A percentile compares a stretch with the other conserved stretches of the same genome.
Evolutionary conservation across 2,113 vertebrate species (phyloP).

Genomic region (Hyperoodon ampullatus): DNA sequence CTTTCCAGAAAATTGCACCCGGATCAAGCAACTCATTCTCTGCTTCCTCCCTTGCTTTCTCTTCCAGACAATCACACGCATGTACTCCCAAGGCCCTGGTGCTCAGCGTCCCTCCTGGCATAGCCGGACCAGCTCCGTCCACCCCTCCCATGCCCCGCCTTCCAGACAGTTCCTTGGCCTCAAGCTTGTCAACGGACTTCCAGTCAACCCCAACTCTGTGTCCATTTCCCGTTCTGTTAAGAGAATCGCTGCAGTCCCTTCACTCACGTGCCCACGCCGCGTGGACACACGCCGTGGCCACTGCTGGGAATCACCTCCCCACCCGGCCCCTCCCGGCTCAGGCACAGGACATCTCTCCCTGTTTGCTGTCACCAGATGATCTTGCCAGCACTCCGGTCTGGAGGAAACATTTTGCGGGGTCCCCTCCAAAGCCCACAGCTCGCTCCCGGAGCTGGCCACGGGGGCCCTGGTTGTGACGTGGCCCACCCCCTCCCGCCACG

Average conservation of each 20-base stretch:
- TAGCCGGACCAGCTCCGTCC: not conserved
- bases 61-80: not conserved
- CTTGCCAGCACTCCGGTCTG: not conserved
- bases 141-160: not conserved
- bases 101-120: no score
- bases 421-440: accelerated
- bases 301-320: accelerated
- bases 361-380: accelerated
- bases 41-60: not conserved
- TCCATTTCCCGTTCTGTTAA: not conserved
- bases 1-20: not conserved
- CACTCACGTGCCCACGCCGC: accelerated
- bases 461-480: not conserved
- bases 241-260: accelerated
- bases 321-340: not conserved
- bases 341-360: not conserved
- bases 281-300: not conserved
- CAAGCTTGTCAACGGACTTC: no score
- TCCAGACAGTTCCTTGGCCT: not conserved
- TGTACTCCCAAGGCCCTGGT: no score
- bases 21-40: not conserved
- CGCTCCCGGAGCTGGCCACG: not conserved
- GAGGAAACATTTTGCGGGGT: not conserved
- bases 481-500: accelerated
- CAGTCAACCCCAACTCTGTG: no score